Evolutionary conservation across 1,140 invertebrate genomes (phyloP), one percentile per base, ranked within the genome.

Genomic region (Drosophila oshimai): DNA sequence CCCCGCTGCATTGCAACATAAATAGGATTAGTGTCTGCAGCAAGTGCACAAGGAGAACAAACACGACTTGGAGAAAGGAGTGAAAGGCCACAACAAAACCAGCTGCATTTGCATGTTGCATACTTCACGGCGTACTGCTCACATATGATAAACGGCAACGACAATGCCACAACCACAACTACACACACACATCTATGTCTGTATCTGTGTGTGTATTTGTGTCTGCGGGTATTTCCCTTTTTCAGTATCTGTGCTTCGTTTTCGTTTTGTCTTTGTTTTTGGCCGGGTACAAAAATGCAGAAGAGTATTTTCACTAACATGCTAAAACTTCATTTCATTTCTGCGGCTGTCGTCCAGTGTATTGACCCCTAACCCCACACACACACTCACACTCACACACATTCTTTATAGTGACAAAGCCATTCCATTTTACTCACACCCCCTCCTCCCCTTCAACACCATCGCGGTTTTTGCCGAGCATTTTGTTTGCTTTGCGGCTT

Each of bases 21-120:
- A 89, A 89, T 89, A 89, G 84, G 84, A 89, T 89, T 89, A 89
- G 84, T 89, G 84, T 89, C 84, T 80, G 75, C 81, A 76, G 78
- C 71, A 76, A 80, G 46, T 58, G 72, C 76, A 65, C 33, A 31
- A 47, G 42, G 18, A 47, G 34, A 60, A 49, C 69, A 64, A 72
- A 61, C 29, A 62, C 41, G 44, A 28, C 49, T 72, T 26, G 31
- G 22, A 44, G 45, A 33, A 13, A 44, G 46, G 44, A 42, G 54
- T 39, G 26, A 49, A 64, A 34, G 24, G 60, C 71, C 53, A 61
- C 62, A 79, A 65, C 50, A 51, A 49, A 53, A 36, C 31, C 45
- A 65, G 47, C 45, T 74, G 69, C 69, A 74, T 83, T 74, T 84
- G 79, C 79, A 84, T 84, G 73, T 86, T 86, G 80, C 81, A 86